phyloP scores from a whole-genome alignment of 2,888 invertebrate species.

The Cheilosia vulpina region DNA sequence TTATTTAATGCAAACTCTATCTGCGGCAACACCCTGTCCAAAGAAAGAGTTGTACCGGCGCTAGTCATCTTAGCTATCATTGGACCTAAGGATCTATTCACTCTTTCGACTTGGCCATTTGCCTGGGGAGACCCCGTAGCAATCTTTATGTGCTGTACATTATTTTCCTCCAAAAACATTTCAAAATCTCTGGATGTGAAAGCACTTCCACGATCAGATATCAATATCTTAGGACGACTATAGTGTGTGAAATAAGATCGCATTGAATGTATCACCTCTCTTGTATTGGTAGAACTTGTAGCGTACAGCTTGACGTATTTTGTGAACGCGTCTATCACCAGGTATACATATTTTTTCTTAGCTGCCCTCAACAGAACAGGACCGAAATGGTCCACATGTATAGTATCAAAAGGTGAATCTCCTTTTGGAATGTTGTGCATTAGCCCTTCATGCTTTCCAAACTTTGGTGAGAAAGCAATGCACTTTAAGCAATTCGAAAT shows the following conservation, averaged over 20 bases:
- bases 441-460: slow-evolving; percentile 75
- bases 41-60: slow-evolving; percentile 5
- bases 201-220: slow-evolving; percentile 42
- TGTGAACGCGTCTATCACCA: slow-evolving; percentile 63
- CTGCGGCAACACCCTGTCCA: slow-evolving; percentile 39
- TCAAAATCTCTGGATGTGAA: slow-evolving; percentile 36
- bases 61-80: slow-evolving; percentile 7
- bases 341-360: slow-evolving; percentile 76
- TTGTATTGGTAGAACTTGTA: slow-evolving; percentile 37
- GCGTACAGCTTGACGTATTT: slow-evolving; percentile 79
- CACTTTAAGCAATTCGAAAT: slow-evolving; percentile 76
- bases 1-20: slow-evolving; percentile 77
- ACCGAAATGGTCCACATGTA: slow-evolving; percentile 83
- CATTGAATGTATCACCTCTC: slow-evolving; percentile 31
- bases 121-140: slow-evolving; percentile 45
- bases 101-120: slow-evolving; percentile 44
- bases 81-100: background rate
- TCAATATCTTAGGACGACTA: slow-evolving; percentile 17
- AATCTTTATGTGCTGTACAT: slow-evolving; percentile 16
- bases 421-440: slow-evolving; percentile 45
- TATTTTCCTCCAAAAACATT: slow-evolving; percentile 20
- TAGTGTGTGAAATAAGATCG: slow-evolving; percentile 32
- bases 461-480: slow-evolving; percentile 77
- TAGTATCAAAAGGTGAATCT: slow-evolving; percentile 26
- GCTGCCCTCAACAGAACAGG: slow-evolving; percentile 78